Percentiles rank a stretch among this genome's conserved stretches.
Conservation (phyloP, 2,888 invertebrate species). For the Acronicta leporina region DNA sequence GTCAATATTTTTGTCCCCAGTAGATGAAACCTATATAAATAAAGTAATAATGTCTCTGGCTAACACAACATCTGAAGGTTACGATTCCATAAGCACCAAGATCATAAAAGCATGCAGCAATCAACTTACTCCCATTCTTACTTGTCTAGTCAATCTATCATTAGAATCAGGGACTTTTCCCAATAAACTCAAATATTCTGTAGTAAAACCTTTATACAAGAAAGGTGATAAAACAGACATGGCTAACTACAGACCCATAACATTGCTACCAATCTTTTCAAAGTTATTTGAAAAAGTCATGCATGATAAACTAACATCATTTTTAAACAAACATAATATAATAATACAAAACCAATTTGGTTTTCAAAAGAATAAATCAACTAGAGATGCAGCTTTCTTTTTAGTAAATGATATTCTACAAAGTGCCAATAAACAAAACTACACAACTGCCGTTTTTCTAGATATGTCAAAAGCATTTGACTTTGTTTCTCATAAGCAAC, state of each 20-base stretch:
- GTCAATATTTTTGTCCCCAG: neutral
- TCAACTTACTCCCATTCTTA: neutral
- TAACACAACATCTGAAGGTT: conserved; percentile 1
- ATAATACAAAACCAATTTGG: neutral
- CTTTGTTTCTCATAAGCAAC: neutral
- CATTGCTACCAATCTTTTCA: neutral
- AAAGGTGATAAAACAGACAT: neutral
- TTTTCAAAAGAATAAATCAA: neutral
- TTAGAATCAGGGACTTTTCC: no score
- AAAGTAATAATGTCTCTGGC: neutral
- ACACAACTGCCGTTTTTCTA: neutral
- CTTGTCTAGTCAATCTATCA: no score
- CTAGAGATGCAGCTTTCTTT: neutral
- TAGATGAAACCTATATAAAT: neutral
- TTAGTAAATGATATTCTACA: neutral
- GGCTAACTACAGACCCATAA: neutral
- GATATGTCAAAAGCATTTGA: conserved; percentile 1
- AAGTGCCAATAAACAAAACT: neutral
- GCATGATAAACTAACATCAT: neutral
- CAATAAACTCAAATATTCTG: no score
- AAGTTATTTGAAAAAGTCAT: neutral
- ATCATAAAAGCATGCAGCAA: neutral
- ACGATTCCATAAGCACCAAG: neutral
- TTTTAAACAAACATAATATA: neutral
- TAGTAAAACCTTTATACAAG: no score